Evolutionary conservation across 1,140 invertebrate species (phyloP).

Genomic region (Vanessa atalanta): DNA sequence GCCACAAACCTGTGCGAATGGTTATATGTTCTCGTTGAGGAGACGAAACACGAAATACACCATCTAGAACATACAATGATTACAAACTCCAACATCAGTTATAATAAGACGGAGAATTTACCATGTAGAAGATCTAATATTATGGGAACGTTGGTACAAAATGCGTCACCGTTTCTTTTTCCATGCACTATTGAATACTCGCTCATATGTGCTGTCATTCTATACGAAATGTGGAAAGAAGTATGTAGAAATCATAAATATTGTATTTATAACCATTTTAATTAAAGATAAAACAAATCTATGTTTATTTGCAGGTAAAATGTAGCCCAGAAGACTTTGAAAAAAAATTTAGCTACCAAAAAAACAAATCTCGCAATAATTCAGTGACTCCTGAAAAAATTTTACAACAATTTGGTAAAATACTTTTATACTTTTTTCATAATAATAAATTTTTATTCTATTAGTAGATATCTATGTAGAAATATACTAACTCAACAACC

Average conservation of each 20-base stretch:
- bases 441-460: not conserved
- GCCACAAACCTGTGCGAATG: constrained; percentile 91
- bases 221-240: constrained; percentile 92
- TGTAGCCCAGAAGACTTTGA: constrained; percentile 76
- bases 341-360: constrained; percentile 60
- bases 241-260: constrained; percentile 52
- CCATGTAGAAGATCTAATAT: constrained; percentile 80
- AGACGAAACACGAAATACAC: constrained; percentile 89
- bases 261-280: not conserved
- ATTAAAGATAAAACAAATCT: not conserved
- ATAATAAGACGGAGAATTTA: constrained; percentile 44
- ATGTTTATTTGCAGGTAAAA: constrained; percentile 61
- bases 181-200: constrained; percentile 95
- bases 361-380: constrained; percentile 71
- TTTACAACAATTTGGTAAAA: constrained; percentile 74
- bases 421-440: not conserved
- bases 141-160: constrained; percentile 87
- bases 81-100: constrained; percentile 36
- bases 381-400: constrained; percentile 78
- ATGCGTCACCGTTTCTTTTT: constrained; percentile 92
- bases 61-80: constrained; percentile 80
- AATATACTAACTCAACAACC: too few species aligned
- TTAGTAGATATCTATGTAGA: too few species aligned
- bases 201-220: constrained; percentile 90
- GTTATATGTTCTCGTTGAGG: constrained; percentile 90